Conservation (phyloP, 2,888 invertebrate genomes). For the Dicranocentrus wangi region DNA sequence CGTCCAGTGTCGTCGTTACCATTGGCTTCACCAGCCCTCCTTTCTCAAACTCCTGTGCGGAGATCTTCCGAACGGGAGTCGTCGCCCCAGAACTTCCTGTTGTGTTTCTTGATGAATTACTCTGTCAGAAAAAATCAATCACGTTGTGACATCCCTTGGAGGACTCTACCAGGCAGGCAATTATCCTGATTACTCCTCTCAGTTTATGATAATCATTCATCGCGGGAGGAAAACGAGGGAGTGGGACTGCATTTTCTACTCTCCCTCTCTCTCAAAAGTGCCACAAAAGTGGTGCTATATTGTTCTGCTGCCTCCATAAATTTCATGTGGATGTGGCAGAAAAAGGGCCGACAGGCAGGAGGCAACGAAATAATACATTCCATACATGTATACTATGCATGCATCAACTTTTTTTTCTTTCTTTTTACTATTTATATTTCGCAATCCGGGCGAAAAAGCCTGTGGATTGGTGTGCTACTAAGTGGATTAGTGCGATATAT, state of each 20-base stretch:
- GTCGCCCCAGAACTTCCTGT: constrained; percentile 79
- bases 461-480: constrained; percentile 1
- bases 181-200: constrained; percentile 57
- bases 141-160: constrained; percentile 50
- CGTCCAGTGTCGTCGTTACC: constrained; percentile 90
- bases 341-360: too few relatives aligned
- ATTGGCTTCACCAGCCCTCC: constrained; percentile 93
- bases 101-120: constrained; percentile 60
- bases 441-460: neutral
- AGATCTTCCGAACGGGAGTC: constrained; percentile 93
- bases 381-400: too few relatives aligned
- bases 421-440: too few relatives aligned
- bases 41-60: constrained; percentile 96
- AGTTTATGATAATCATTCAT: constrained; percentile 23
- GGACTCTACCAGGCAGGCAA: constrained; percentile 36
- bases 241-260: too few relatives aligned
- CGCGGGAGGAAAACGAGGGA: too few relatives aligned
- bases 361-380: too few relatives aligned
- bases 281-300: too few relatives aligned
- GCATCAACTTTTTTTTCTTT: too few relatives aligned
- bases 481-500: constrained; percentile 17
- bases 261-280: too few relatives aligned
- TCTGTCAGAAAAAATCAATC: constrained; percentile 65
- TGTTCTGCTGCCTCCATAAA: too few relatives aligned
- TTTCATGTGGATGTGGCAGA: too few relatives aligned